A percentile compares a stretch with the other conserved stretches of the same genome.
These are phyloP conservation scores for Unio pictorum DNA, from an alignment of 2,888 invertebrate genomes.

Conservation along the genomic window DNA sequence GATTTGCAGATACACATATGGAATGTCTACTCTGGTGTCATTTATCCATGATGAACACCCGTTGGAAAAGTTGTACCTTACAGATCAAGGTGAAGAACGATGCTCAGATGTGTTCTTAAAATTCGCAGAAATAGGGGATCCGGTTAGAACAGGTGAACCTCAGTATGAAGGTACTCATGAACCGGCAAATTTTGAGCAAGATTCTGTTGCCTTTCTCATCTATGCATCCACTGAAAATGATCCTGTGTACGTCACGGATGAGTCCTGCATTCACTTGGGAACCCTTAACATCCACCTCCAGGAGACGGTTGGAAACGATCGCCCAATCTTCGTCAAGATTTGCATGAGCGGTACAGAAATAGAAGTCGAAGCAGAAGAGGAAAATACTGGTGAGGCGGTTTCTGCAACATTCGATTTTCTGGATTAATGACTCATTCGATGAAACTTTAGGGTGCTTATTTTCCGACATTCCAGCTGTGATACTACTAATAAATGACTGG, in stretches of 20 bases:
- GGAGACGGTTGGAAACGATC: constrained; percentile 13
- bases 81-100: constrained; percentile 8
- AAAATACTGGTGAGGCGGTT: constrained; percentile 14
- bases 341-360: constrained; percentile 39
- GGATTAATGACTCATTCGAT: neutral
- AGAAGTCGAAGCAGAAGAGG: constrained; percentile 27
- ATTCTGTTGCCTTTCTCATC: constrained; percentile 14
- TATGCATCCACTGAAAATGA: constrained; percentile 23
- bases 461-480: no score
- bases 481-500: no score
- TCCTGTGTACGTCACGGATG: constrained; percentile 25
- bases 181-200: constrained; percentile 15
- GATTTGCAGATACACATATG: constrained; percentile 29
- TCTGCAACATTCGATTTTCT: constrained; percentile 31
- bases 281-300: constrained; percentile 13
- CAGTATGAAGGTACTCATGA: constrained; percentile 17
- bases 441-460: no score
- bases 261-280: constrained; percentile 24
- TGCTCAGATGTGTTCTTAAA: constrained; percentile 29
- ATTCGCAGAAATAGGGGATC: constrained; percentile 26
- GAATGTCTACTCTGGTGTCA: constrained; percentile 14
- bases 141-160: constrained; percentile 22
- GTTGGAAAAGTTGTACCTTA: constrained; percentile 15
- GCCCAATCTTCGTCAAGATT: constrained; percentile 26
- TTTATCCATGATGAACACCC: constrained; percentile 25